Evolutionary conservation across 2,113 vertebrate species (phyloP), one percentile per base, ranked within the genome.

Genomic region (Salvelinus alpinus): DNA sequence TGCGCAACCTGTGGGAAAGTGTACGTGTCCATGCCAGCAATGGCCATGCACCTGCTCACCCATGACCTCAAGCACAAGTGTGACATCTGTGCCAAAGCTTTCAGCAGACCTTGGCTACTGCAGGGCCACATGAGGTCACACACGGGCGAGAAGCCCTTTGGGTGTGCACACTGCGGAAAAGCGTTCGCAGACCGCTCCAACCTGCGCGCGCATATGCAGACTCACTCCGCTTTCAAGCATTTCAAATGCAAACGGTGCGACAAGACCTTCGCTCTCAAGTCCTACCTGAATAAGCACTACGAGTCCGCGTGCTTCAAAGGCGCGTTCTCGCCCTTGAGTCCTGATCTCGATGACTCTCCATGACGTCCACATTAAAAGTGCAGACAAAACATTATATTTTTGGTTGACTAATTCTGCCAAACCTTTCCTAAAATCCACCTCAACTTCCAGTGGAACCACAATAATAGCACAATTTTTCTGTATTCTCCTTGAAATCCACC

Each of bases 11-110:
- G 96, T 72, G 95, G 95, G 77, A 97, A 97, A 92, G 95, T 95
- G 86, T 97, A 97, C 77, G 96, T 97, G 86, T 97, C 96, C 94
- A 97, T 97, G 96, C 96, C 96, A 65, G 96, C 96, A 89, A 95
- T 97, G 95, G 96, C 96, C 86, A 97, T 97, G 96, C 96, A 97
- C 92, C 93, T 97, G 88, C 95, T 97, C 70, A 97, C 96, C 47
- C 96, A 97, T 83, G 95, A 97, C 93, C 95, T 97, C 89, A 96
- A 96, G 92, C 96, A 97, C 95, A 97, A 97, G 91, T 97, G 96
- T 66, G 95, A 96, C 1, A 94, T 96, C 83, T 97, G 96, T 29
- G 95, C 95, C 76, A 97, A 97, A 82, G 96, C 96, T 60, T 97
- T 97, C 92, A 97, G 95, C 70, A 87, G 96, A 66, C 96, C 96